A percentile compares a stretch with the other conserved stretches of the same genome.
These are phyloP conservation scores for Archivesica marissinica DNA, from an alignment of 1,140 invertebrate genomes.

Conservation along the genomic window DNA sequence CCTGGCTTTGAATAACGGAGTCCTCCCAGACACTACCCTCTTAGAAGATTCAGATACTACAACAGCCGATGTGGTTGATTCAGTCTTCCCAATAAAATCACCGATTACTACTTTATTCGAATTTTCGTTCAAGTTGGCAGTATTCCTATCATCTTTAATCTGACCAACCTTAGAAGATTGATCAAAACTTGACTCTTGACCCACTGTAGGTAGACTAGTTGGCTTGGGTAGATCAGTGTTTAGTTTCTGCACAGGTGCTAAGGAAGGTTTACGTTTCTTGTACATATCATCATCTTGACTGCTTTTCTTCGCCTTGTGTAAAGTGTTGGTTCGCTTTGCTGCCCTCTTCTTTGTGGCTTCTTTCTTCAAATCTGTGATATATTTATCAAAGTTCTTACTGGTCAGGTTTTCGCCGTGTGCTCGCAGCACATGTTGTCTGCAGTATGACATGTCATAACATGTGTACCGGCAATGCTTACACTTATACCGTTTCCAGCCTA, in stretches of 20 bases:
- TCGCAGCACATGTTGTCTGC: constrained; percentile 77
- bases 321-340: constrained; percentile 67
- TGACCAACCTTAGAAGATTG: neutral
- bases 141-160: neutral
- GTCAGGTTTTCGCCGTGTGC: constrained; percentile 72
- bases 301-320: constrained; percentile 30
- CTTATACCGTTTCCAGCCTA: constrained; percentile 83
- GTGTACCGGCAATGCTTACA: constrained; percentile 83
- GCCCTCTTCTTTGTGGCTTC: constrained; percentile 68
- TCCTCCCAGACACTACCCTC: neutral
- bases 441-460: constrained; percentile 82
- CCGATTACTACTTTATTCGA: neutral
- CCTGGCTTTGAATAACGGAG: neutral
- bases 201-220: too few relatives aligned
- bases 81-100: neutral
- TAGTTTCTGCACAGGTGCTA: neutral
- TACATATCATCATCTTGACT: neutral
- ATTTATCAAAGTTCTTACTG: constrained; percentile 56
- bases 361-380: constrained; percentile 75
- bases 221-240: neutral
- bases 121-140: neutral
- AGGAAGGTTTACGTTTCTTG: neutral
- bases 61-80: neutral
- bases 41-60: neutral
- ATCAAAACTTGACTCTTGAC: too few relatives aligned